Conservation (phyloP, 2,113 vertebrate species). For the Psammodynastes pulverulentus region DNA sequence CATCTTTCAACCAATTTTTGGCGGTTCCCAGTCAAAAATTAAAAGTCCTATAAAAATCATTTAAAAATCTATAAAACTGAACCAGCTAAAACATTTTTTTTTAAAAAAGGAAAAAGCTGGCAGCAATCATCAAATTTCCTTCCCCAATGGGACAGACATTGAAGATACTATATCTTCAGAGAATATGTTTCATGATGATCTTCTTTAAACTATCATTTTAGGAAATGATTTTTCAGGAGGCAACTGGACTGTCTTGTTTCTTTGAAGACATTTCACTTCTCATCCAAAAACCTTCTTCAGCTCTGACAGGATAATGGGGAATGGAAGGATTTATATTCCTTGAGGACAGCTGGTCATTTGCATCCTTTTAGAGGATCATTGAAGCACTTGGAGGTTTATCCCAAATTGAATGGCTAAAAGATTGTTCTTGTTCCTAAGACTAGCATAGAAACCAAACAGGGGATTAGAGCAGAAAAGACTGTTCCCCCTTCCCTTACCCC, state of each 20-base stretch:
- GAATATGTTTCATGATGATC: not conserved
- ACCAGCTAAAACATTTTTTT: not conserved
- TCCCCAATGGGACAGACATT: not conserved
- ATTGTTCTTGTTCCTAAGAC: not conserved
- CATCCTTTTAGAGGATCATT: no score
- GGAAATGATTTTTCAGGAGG: no score
- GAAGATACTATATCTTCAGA: not conserved
- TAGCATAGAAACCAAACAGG: not conserved
- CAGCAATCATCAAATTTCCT: not conserved
- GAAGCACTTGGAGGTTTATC: no score
- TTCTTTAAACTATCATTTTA: not conserved
- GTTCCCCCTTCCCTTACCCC: no score
- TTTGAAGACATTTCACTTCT: no score
- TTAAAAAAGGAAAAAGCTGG: not conserved
- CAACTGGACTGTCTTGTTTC: no score
- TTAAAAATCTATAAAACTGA: not conserved
- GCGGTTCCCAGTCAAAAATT: not conserved
- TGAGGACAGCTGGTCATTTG: no score
- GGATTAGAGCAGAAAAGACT: not conserved
- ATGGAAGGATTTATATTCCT: no score
- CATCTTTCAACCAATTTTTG: not conserved
- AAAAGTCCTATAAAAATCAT: not conserved
- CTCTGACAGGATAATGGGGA: no score
- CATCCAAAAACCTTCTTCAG: no score
- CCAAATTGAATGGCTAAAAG: no score